These are phyloP conservation scores for Zalophus californianus DNA, from an alignment of 2,797 vertebrate genomes.

Conservation along the genomic window DNA sequence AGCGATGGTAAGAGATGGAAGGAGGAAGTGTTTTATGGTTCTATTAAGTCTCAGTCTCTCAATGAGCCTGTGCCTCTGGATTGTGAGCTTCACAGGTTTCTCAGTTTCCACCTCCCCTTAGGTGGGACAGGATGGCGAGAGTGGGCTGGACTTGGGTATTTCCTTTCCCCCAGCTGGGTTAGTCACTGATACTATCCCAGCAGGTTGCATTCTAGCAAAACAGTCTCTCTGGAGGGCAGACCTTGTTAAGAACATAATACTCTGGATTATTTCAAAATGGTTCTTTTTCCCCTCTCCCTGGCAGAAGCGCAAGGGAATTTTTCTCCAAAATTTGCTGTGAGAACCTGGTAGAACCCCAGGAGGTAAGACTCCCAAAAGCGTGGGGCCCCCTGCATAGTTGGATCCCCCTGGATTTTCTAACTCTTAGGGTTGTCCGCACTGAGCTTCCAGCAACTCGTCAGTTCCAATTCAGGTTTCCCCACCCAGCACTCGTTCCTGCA, in stretches of 20 bases:
- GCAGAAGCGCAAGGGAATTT: background rate
- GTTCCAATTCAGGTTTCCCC: background rate
- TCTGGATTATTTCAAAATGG: background rate
- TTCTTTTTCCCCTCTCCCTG: background rate
- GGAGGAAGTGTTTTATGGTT: background rate
- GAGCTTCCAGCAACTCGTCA: background rate
- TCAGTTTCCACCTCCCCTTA: background rate
- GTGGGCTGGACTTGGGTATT: background rate
- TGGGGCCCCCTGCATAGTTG: background rate
- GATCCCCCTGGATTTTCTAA: background rate
- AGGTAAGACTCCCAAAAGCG: background rate
- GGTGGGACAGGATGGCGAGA: background rate
- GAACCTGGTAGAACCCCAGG: background rate
- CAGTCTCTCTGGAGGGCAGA: background rate
- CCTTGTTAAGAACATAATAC: background rate
- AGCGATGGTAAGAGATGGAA: background rate
- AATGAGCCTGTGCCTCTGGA: background rate
- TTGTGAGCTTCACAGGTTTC: background rate
- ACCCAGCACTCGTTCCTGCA: background rate
- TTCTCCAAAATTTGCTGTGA: background rate
- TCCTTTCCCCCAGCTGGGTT: too few relatives aligned
- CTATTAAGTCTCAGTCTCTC: background rate
- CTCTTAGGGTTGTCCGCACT: background rate
- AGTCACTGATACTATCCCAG: background rate
- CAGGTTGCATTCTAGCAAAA: background rate